These are phyloP conservation scores for Callyntrura sp. DNA, from an alignment of 2,888 invertebrate genomes.

Conservation along the genomic window DNA sequence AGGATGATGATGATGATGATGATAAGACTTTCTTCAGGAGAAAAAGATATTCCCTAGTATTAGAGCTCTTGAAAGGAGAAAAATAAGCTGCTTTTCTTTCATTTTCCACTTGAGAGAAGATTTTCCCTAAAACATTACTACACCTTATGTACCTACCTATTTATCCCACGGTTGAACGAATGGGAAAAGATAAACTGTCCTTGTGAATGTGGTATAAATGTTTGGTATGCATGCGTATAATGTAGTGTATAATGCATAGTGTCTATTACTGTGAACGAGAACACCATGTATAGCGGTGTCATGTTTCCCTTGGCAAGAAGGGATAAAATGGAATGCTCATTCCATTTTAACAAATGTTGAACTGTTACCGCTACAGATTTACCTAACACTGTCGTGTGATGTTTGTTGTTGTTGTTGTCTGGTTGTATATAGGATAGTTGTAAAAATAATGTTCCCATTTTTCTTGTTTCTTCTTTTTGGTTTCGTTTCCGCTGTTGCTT, in stretches of 20 bases:
- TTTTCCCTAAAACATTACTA: background rate
- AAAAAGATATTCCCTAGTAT: background rate
- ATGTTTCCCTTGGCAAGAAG: background rate
- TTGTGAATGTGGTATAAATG: background rate
- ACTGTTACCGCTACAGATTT: background rate
- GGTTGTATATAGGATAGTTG: background rate
- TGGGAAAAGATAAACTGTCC: constrained; percentile 22
- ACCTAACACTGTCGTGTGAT: background rate
- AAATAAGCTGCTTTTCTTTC: constrained; percentile 64
- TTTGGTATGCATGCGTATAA: background rate
- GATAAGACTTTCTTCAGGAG: background rate
- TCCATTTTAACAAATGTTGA: constrained; percentile 14
- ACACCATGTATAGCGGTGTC: background rate
- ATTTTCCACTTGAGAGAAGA: constrained; percentile 52
- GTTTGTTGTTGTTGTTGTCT: background rate
- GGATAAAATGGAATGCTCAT: constrained; percentile 32
- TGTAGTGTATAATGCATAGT: background rate
- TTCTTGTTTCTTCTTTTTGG: constrained; percentile 15
- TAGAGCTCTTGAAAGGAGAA: background rate
- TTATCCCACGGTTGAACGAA: constrained; percentile 12
- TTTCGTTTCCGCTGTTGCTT: background rate
- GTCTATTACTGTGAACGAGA: background rate
- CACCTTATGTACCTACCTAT: background rate
- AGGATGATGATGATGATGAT: constrained; percentile 18
- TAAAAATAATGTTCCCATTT: constrained; percentile 35